A percentile compares a stretch with the other conserved stretches of the same genome.
Evolutionary conservation across 2,113 vertebrate species (phyloP).

Genomic region (Euleptes europaea): DNA sequence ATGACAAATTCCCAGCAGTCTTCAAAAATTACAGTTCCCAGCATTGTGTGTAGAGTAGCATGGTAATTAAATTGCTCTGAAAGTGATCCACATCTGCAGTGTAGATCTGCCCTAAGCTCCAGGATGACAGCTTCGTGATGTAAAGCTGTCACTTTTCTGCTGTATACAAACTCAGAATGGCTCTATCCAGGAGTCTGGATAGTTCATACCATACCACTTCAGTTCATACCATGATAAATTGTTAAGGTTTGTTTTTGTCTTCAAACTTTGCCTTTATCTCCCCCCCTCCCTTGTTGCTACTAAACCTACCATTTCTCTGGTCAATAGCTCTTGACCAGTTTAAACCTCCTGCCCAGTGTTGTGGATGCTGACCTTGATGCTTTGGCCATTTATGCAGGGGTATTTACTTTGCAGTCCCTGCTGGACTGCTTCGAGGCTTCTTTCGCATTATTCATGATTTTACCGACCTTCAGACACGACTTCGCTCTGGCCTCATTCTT

Average conservation of each 20-base stretch:
- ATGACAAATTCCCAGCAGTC: not conserved
- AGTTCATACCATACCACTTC: not conserved
- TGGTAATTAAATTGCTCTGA: not conserved
- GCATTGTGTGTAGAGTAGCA: not conserved
- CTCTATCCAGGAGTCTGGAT: not conserved
- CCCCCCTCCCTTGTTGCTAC: not conserved
- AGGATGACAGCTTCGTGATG: not conserved
- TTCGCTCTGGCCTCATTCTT: too few relatives aligned
- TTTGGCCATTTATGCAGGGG: too few relatives aligned
- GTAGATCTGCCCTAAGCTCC: not conserved
- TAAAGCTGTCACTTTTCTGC: not conserved
- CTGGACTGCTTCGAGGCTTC: too few relatives aligned
- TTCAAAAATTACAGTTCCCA: not conserved
- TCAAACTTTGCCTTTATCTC: too few relatives aligned
- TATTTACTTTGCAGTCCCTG: too few relatives aligned
- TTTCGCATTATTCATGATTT: too few relatives aligned
- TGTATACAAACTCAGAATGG: not conserved
- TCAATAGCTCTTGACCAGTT: not conserved
- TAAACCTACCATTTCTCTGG: slow-evolving; percentile 1
- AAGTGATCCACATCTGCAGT: not conserved
- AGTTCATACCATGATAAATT: not conserved
- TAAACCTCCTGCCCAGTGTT: not conserved
- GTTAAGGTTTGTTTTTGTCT: not conserved
- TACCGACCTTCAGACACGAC: too few relatives aligned
- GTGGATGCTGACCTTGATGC: not conserved